phyloP scores from a whole-genome alignment of 2,888 invertebrate genomes.

The Priocnemis perturbator region DNA sequence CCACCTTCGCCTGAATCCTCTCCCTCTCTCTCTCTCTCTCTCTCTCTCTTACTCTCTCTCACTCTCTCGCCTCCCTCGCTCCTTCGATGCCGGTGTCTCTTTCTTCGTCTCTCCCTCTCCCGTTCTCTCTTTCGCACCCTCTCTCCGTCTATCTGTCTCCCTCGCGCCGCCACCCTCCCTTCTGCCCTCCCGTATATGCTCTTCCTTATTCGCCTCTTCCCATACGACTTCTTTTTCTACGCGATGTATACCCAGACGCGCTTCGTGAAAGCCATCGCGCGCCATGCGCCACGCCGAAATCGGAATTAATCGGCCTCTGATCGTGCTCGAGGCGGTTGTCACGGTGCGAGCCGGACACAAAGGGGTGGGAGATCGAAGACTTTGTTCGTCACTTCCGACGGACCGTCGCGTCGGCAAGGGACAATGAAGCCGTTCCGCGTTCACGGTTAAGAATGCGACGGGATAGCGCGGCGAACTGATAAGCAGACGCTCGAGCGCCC shows the following conservation, averaged over 20 bases:
- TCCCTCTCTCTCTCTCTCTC: slow-evolving; percentile 34
- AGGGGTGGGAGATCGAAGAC: neutral
- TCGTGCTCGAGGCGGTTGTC: too few species aligned
- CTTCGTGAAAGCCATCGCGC: slow-evolving; percentile 41
- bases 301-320: slow-evolving; percentile 38
- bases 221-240: slow-evolving; percentile 7
- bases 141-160: too few species aligned
- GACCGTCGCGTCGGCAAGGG: too few species aligned
- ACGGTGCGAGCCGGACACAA: too few species aligned
- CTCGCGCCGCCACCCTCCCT: too few species aligned
- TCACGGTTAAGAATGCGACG: too few species aligned
- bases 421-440: too few species aligned
- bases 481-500: slow-evolving; percentile 10
- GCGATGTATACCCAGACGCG: slow-evolving; percentile 32
- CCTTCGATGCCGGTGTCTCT: slow-evolving; percentile 54
- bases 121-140: slow-evolving; percentile 28
- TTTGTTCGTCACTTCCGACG: neutral
- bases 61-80: slow-evolving; percentile 31
- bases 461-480: too few species aligned
- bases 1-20: slow-evolving; percentile 51
- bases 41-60: slow-evolving; percentile 38
- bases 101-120: slow-evolving; percentile 34
- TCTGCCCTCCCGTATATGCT: slow-evolving; percentile 17
- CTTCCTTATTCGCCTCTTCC: slow-evolving; percentile 23
- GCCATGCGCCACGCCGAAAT: slow-evolving; percentile 44